These are phyloP conservation scores for Catotricha subobsoleta DNA, from an alignment of 2,888 invertebrate genomes.

Conservation along the genomic window DNA sequence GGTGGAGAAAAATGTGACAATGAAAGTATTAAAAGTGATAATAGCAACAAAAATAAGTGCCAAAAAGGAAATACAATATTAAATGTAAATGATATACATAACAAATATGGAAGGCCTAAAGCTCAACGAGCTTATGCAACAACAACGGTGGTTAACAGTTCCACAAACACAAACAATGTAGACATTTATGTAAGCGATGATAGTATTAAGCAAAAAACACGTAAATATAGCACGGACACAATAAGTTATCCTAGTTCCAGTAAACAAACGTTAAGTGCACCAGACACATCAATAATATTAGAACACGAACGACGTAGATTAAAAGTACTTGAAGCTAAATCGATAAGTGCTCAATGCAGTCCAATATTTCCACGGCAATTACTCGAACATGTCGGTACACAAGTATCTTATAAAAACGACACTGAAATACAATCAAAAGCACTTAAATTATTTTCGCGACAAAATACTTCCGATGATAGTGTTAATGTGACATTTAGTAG, in stretches of 20 bases:
- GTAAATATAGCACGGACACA: neutral
- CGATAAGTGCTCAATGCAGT: constrained; percentile 30
- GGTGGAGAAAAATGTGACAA: neutral
- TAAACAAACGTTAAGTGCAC: constrained; percentile 1
- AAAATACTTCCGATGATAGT: constrained; percentile 30
- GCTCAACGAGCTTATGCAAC: too few species aligned
- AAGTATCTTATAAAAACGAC: neutral
- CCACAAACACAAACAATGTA: neutral
- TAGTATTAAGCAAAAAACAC: neutral
- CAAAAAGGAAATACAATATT: neutral
- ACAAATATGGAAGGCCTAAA: neutral
- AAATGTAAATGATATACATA: neutral
- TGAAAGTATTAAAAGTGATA: neutral
- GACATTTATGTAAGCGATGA: constrained; percentile 4
- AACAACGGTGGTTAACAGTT: too few species aligned
- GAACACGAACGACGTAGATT: constrained; percentile 17
- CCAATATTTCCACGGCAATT: constrained; percentile 18
- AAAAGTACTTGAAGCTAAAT: constrained; percentile 27
- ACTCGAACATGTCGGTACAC: neutral
- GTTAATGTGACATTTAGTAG: constrained; percentile 27
- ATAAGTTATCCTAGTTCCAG: constrained; percentile 4
- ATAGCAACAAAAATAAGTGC: neutral
- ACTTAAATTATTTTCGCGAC: constrained; percentile 20
- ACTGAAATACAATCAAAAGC: neutral
- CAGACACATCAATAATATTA: neutral